Evolutionary conservation across 2,113 vertebrate genomes (phyloP), one percentile per base, ranked within the genome.

Genomic region (Vidua chalybeata): DNA sequence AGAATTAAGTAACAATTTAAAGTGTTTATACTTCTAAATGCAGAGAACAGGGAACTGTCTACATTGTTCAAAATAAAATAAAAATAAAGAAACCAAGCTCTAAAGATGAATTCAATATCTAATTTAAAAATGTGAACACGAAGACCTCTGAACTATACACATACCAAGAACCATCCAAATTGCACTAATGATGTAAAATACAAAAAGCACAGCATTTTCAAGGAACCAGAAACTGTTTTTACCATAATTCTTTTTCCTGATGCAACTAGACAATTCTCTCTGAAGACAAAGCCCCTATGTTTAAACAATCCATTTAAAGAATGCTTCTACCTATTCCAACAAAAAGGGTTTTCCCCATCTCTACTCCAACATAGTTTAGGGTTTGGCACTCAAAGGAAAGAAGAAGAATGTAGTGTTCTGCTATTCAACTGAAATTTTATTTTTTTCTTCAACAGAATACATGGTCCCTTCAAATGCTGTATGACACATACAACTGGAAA

Each of bases 1-100:
- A 99, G 98, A 98, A 98, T 98, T 98, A 97, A 97, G 97, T 97
- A 98, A 99, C 98, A 98, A 97, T 98, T 98, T 98, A 97, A 98
- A 98, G 97, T 98, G 98, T 98, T 98, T 98, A 98, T 98, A 98
- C 97, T 98, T 98, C 98, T 98, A 99, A 98, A 98, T 98, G 98
- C 98, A 98, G 97, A 98, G 97, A 98, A 98, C 98, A 98, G 98
- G 97, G 97, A 98, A 98, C 98, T 98, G 98, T 98, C 98, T 99
- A 98, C 98, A 98, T 97, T 97, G 97, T 98, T 98, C 97, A 97
- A 98, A 99, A 98, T 98, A 98, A 98, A 98, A 97, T 94, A 96
- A 97, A 97, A 98, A 98, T 97, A 98, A 97, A 94, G 96, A 97
- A 98, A 98, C 93, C 96, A 97, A 98, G 96, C 97, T 98, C 94